Conservation (phyloP, 1,140 invertebrate species). For the Drosophila oshimai region DNA sequence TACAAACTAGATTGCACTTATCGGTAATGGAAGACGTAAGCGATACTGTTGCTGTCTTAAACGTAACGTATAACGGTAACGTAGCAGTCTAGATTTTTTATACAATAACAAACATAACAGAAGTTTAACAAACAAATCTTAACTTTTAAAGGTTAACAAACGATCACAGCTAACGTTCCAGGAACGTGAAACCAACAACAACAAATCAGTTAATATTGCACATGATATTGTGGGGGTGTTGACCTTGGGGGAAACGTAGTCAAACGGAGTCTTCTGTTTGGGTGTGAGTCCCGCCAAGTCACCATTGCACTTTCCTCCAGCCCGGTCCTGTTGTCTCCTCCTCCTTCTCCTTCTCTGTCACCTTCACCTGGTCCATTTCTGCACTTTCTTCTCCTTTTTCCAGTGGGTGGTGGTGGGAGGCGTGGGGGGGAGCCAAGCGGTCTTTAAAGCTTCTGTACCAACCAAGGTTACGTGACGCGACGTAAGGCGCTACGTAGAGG, state of each 20-base stretch:
- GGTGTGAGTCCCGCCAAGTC: conserved; percentile 14
- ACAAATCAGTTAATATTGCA: conserved; percentile 40
- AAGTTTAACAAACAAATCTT: conserved; percentile 17
- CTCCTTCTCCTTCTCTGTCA: background rate
- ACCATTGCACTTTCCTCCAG: conserved; percentile 61
- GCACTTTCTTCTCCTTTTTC: background rate
- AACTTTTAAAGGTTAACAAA: background rate
- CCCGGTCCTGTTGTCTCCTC: conserved; percentile 45
- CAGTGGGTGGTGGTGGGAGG: background rate
- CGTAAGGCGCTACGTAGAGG: conserved; percentile 4
- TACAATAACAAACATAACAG: conserved; percentile 28
- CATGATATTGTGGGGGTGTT: conserved; percentile 27
- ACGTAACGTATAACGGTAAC: conserved; percentile 7
- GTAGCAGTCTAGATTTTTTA: conserved; percentile 9
- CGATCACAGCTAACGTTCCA: conserved; percentile 37
- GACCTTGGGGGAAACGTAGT: conserved; percentile 21
- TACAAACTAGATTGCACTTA: conserved; percentile 35
- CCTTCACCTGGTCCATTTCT: background rate
- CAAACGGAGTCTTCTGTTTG: background rate
- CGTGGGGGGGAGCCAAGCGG: conserved; percentile 24
- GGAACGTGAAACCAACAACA: conserved; percentile 23
- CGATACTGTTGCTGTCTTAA: conserved; percentile 41
- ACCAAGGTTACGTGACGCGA: conserved; percentile 35
- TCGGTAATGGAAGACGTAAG: conserved; percentile 50
- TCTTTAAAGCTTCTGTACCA: conserved; percentile 67